Evolutionary conservation across 2,797 vertebrate species (phyloP), one percentile per base, ranked within the genome.

Genomic region (Onychomys arenicola): DNA sequence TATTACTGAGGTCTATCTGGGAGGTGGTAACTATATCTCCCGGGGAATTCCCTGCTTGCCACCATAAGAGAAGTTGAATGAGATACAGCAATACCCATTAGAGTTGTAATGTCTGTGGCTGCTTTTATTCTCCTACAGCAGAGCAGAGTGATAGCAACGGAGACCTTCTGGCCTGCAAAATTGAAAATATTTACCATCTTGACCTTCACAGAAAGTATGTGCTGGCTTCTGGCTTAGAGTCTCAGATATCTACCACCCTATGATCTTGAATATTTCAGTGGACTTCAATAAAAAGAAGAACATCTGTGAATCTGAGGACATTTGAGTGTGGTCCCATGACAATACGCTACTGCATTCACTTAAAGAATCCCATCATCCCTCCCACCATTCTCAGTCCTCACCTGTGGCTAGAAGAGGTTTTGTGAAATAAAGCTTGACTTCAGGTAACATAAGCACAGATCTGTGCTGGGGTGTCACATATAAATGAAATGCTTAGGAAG

Each of bases 341-440:
- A 67, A 0, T 43, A 29, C 17, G 3, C 9, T 46, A 11, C 0
- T 21, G 25, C 55, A 37, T 5, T 67, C 59, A 6, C 52, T 52
- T 13, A 29, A 23, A 2, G 0, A 61, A 82, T 63, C 83, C 37
- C 32, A 29, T 32, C 1, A 13, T 12, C 0, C 0, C 6, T 14
- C 34, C 65, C 3, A 27, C 37, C 1, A 4, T 0, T 34, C 71
- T 29, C 6, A n/a, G 49, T 17, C 9, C 78, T 29, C 1, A 0
- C 1, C 43, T 4, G 1, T 17, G 46, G 92, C 17, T 69, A 32
- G 69, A 75, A 52, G 52, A 6, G 16, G 52, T 34, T 88, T 17
- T 49, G 25, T 73, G 61, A 52, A 61, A 84, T 40, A 82, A 81
- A 94, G 83, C 63, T n/a, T 46, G 9, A 81, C 84, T 83, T 95